phyloP scores from a whole-genome alignment of 2,888 invertebrate species.

The Athripsodes cinereus region DNA sequence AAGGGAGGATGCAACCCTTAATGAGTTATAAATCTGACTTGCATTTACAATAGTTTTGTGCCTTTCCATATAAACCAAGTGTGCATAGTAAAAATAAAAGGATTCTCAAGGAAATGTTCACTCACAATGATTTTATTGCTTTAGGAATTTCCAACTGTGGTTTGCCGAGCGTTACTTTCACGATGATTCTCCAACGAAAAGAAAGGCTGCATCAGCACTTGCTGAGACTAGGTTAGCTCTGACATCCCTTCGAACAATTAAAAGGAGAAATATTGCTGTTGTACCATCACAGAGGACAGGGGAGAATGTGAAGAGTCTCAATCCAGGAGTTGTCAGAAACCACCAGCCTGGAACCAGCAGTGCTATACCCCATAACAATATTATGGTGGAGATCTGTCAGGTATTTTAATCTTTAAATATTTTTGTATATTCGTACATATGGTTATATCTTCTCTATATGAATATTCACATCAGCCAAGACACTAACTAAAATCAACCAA shows the following conservation, averaged over 20 bases:
- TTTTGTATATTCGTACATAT: too few relatives aligned
- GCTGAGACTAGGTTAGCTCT: slow-evolving; percentile 70
- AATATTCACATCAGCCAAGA: too few relatives aligned
- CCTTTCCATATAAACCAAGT: too few relatives aligned
- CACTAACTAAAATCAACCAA: too few relatives aligned
- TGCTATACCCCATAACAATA: slow-evolving; percentile 43
- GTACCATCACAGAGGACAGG: slow-evolving; percentile 49
- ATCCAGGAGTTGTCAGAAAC: slow-evolving; percentile 52
- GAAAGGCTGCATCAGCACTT: slow-evolving; percentile 53
- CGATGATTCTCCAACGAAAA: slow-evolving; percentile 54
- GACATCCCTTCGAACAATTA: slow-evolving; percentile 65
- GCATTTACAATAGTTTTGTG: too few relatives aligned
- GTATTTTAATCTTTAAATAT: slow-evolving; percentile 37
- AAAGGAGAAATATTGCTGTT: slow-evolving; percentile 50
- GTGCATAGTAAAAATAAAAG: too few relatives aligned
- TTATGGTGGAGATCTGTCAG: slow-evolving; percentile 53
- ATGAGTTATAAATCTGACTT: too few relatives aligned
- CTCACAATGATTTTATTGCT: background rate
- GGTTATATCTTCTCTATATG: too few relatives aligned
- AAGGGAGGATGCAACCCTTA: too few relatives aligned
- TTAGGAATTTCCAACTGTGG: slow-evolving; percentile 66
- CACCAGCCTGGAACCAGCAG: slow-evolving; percentile 37
- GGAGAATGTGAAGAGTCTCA: slow-evolving; percentile 47
- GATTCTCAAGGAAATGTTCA: too few relatives aligned
- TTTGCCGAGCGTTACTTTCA: slow-evolving; percentile 62